A percentile compares a stretch with the other conserved stretches of the same genome.
Evolutionary conservation across 2,888 invertebrate species (phyloP).

Genomic region (Temnothorax ravouxi): DNA sequence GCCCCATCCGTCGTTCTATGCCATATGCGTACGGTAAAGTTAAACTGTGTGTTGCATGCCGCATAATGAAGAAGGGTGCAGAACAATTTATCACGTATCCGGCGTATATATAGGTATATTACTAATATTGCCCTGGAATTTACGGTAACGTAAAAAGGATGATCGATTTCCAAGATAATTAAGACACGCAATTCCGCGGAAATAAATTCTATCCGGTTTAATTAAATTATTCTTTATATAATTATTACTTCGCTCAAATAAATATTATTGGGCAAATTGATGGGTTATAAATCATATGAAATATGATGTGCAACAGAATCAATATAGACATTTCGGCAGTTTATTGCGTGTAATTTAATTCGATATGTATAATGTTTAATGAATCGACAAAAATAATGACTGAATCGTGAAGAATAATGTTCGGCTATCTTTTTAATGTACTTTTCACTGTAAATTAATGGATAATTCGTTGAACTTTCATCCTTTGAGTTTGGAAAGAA

Average conservation of each 20-base stretch:
- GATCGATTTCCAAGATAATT: not conserved
- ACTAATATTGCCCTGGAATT: not conserved
- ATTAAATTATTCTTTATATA: not conserved
- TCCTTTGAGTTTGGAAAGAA: conserved; percentile 19
- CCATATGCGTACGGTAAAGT: not conserved
- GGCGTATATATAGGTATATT: not conserved
- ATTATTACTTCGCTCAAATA: not conserved
- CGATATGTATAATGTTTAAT: not conserved
- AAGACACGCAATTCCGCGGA: not conserved
- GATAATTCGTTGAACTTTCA: not conserved
- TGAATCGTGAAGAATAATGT: not conserved
- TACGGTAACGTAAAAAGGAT: not conserved
- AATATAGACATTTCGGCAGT: not conserved
- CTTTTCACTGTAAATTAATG: conserved; percentile 15
- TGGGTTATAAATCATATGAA: not conserved
- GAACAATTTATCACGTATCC: conserved; percentile 5
- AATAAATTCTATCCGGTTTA: not conserved
- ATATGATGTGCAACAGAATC: not conserved
- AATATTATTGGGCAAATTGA: not conserved
- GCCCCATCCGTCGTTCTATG: not conserved
- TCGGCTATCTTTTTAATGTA: conserved; percentile 10
- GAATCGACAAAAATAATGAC: not conserved
- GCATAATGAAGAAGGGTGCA: not conserved
- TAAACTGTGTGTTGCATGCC: not conserved
- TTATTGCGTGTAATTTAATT: not conserved